Percentiles rank a stretch among this genome's conserved stretches.
Evolutionary conservation across 2,888 invertebrate genomes (phyloP).

Genomic region (Hoplodrina blanda): DNA sequence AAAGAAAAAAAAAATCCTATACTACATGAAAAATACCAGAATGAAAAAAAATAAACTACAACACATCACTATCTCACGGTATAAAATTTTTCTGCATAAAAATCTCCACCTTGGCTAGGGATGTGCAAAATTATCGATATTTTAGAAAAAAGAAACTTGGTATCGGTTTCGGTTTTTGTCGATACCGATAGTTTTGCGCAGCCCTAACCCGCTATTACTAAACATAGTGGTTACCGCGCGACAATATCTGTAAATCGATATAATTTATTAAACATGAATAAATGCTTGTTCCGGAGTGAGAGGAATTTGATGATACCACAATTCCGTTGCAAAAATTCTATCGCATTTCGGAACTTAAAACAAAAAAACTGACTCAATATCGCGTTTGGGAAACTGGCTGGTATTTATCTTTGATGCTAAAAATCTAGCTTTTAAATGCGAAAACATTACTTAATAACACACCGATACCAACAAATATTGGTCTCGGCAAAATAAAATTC

Average conservation of each 20-base stretch:
- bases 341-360: slow-evolving; percentile 69
- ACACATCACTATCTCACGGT: slow-evolving; percentile 75
- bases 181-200: slow-evolving; percentile 44
- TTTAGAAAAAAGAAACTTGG: slow-evolving; percentile 43
- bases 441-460: background rate
- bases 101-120: slow-evolving; percentile 65
- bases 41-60: slow-evolving; percentile 71
- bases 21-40: slow-evolving; percentile 80
- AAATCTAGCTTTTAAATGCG: background rate
- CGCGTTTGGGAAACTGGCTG: slow-evolving; percentile 34
- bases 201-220: slow-evolving; percentile 54
- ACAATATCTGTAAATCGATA: slow-evolving; percentile 65
- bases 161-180: slow-evolving; percentile 49
- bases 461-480: background rate
- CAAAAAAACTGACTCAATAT: slow-evolving; percentile 52
- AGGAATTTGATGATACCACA: slow-evolving; percentile 66
- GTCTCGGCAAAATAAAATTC: background rate
- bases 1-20: slow-evolving; percentile 73
- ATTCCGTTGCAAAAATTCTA: slow-evolving; percentile 63
- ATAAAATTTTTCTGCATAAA: slow-evolving; percentile 77
- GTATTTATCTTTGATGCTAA: background rate
- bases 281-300: slow-evolving; percentile 79
- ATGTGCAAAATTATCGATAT: slow-evolving; percentile 64
- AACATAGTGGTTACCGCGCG: slow-evolving; percentile 64
- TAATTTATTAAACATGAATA: slow-evolving; percentile 77